Base-by-base conservation (phyloP, 64 coral and sea anemone species). In the Porites australiensis region DNA sequence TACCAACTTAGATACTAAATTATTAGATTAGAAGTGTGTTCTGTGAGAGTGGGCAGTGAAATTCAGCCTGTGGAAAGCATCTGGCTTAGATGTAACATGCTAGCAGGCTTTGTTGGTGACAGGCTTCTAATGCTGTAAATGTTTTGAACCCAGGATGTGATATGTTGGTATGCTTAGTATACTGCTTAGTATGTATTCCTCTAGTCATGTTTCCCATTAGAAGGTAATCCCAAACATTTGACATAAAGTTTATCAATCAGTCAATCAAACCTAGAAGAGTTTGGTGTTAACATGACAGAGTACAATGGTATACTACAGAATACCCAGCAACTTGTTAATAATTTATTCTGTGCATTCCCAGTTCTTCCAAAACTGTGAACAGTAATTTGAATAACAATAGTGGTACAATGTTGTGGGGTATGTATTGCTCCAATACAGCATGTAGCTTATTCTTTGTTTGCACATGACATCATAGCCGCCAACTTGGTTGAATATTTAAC, bases 241-340 rank as follows among this genome's bases (percentile, higher is more conserved):
- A 71, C 68, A 71, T 74, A 74, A 74, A 74, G 71, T 74, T 74
- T 48, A 74, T 74, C 71, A 74, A 74, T 74, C 44, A 74, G 71
- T 74, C 71, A 74, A 74, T 74, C 71, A 74, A 74, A 74, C 71
- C 71, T 44, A 74, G 71, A 74, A 50, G 71, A 74, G 71, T 74
- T 49, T 74, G 71, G 48, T 74, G 71, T 74, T 74, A 74, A 74
- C 71, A 74, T 74, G 71, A 74, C 43, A 74, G 71, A 74, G 44
- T 74, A 74, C 71, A 74, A 44, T 74, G 71, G 71, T 74, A 48
- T 74, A 74, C 71, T 74, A 74, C 61, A 64, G 61, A 64, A 64
- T 64, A 64, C 61, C 61, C 61, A 64, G 61, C 4, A 64, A 64
- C 61, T 64, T 64, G 61, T 64, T 64, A 64, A 64, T 64, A 64